Evolutionary conservation across 2,113 vertebrate species (phyloP), one percentile per base, ranked within the genome.

Genomic region (Helogale parvula): DNA sequence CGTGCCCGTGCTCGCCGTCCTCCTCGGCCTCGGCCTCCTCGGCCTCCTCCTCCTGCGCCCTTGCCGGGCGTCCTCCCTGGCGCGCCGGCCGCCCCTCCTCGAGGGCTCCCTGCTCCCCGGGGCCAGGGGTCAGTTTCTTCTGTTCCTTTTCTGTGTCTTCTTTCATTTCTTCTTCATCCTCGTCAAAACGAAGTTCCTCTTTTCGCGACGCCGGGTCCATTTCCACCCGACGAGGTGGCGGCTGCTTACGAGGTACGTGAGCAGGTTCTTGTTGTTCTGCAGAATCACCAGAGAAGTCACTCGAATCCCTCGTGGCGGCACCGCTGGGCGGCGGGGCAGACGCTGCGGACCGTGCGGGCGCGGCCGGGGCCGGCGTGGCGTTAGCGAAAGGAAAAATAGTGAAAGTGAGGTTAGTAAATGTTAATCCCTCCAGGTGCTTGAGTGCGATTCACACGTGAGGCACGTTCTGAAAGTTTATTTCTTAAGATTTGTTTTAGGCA

Each of bases 221-320:
- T 96, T 98, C 98, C 93, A 82, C 97, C 38, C 95, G 98, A 69
- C 93, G 98, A 85, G 2, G 93, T 15, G 84, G 96, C 31, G 96
- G 17, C 84, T 98, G 87, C 92, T 96, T 54, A 13, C 82, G 79
- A 2, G 81, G 96, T 2, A 72, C 1, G 4, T 96, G 95, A 5
- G 90, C 93, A 0, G 96, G 97, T 93, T 99, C 98, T 15, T 85
- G 99, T 97, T 98, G 98, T 90, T 99, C 99, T 99, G 99, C 98
- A 98, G 99, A 99, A 98, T 99, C 99, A 95, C 99, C 99, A 98
- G 99, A 99, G 96, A 99, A 89, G 96, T 99, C 99, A 93, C 76
- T 97, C 94, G 54, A 86, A 8, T 99, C 98, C 96, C 98, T 98
- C 96, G 98, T 97, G 98, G 97, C 84, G 98, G 88, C 94, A 50